These are phyloP conservation scores for Linhomoeus sp. DNA, from an alignment of 2,888 invertebrate species.

Conservation along the genomic window DNA sequence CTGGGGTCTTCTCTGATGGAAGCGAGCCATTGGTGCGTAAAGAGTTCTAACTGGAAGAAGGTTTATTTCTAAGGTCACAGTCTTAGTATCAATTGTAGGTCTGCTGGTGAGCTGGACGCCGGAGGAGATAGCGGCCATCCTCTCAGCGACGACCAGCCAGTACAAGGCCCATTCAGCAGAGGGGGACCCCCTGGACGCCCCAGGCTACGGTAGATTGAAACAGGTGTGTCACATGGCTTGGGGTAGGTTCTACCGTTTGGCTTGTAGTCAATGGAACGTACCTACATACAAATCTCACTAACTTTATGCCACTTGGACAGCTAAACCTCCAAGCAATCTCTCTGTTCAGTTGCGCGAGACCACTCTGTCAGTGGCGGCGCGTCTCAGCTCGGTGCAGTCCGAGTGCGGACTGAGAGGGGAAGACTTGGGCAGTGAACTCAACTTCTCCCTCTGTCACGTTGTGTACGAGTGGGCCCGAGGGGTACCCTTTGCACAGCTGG, in stretches of 20 bases:
- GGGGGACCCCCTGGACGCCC: not conserved
- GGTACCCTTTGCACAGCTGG: conserved; percentile 76
- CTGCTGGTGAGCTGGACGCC: conserved; percentile 44
- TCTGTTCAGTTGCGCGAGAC: not conserved
- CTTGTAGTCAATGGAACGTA: too few relatives aligned
- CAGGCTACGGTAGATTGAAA: too few relatives aligned
- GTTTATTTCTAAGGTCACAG: too few relatives aligned
- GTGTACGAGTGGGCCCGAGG: conserved; percentile 90
- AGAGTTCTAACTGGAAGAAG: too few relatives aligned
- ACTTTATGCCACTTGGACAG: too few relatives aligned
- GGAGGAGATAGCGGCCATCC: conserved; percentile 74
- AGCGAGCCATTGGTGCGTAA: too few relatives aligned
- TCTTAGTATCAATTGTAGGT: too few relatives aligned
- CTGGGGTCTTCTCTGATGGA: too few relatives aligned
- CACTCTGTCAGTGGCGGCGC: conserved; percentile 39
- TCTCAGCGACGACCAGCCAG: conserved; percentile 82
- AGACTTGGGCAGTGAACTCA: conserved; percentile 44
- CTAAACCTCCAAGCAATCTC: too few relatives aligned
- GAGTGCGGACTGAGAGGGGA: conserved; percentile 38
- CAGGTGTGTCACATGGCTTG: too few relatives aligned
- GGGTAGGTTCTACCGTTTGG: too few relatives aligned
- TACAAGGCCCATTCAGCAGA: conserved; percentile 42
- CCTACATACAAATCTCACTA: too few relatives aligned
- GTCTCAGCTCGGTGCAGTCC: conserved; percentile 46
- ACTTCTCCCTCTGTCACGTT: conserved; percentile 75